These are phyloP conservation scores for Melipona bicolor DNA, from an alignment of 2,888 invertebrate genomes.

Conservation along the genomic window DNA sequence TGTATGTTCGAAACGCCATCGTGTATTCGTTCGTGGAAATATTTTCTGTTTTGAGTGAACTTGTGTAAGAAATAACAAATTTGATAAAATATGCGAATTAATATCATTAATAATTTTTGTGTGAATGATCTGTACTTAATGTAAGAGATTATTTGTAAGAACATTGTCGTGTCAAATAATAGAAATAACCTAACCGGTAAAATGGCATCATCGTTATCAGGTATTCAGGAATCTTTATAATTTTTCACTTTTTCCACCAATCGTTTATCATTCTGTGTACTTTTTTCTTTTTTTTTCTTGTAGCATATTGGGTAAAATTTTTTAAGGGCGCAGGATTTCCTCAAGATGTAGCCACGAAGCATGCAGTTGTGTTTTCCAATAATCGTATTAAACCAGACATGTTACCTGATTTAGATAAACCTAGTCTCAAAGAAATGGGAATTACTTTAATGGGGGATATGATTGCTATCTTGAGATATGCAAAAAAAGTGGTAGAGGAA, in stretches of 20 bases:
- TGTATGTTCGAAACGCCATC: not conserved
- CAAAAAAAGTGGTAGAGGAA: slow-evolving; percentile 86
- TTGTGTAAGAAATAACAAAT: not conserved
- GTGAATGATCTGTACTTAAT: not conserved
- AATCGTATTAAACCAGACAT: slow-evolving; percentile 94
- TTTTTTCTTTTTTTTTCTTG: slow-evolving; percentile 54
- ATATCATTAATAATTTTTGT: not conserved
- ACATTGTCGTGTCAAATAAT: not conserved
- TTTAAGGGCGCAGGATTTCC: slow-evolving; percentile 94
- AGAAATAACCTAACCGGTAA: slow-evolving; percentile 56
- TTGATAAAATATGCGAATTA: slow-evolving; percentile 29
- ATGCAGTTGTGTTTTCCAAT: slow-evolving; percentile 94
- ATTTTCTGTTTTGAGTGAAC: not conserved
- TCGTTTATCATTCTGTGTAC: not conserved
- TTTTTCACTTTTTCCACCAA: not conserved
- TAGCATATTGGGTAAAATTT: slow-evolving; percentile 93
- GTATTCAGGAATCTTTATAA: slow-evolving; percentile 53
- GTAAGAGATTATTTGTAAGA: not conserved
- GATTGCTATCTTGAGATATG: slow-evolving; percentile 88
- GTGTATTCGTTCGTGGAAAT: not conserved
- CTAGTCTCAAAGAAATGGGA: slow-evolving; percentile 95
- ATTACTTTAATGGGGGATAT: slow-evolving; percentile 89
- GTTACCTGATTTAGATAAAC: slow-evolving; percentile 94
- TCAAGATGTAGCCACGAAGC: slow-evolving; percentile 91
- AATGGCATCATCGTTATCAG: slow-evolving; percentile 77